A percentile compares a stretch with the other conserved stretches of the same genome.
Evolutionary conservation across 2,113 vertebrate genomes (phyloP).

Genomic region (Tupaia chinensis): DNA sequence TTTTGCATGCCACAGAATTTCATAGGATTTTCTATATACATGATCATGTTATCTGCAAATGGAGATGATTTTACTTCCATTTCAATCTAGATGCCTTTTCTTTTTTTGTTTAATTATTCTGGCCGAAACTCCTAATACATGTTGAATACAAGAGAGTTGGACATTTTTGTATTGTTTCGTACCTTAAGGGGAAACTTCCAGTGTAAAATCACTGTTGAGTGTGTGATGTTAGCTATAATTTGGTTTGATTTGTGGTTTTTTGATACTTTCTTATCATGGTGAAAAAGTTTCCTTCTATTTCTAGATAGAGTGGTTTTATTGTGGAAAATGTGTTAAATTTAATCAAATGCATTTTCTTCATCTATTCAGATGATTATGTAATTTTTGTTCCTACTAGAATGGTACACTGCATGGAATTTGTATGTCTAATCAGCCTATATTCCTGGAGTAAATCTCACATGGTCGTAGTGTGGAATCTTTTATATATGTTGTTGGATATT

Average conservation of each 20-base stretch:
- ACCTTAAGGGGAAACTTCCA: not conserved
- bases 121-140: not conserved
- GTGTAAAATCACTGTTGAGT: not conserved
- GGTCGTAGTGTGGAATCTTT: not conserved
- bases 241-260: not conserved
- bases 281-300: not conserved
- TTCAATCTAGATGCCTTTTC: not conserved
- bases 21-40: not conserved
- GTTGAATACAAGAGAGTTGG: not conserved
- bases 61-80: not conserved
- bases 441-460: not conserved
- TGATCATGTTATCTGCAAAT: not conserved
- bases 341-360: not conserved
- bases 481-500: not conserved
- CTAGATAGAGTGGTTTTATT: not conserved
- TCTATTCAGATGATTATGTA: not conserved
- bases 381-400: not conserved
- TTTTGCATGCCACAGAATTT: not conserved
- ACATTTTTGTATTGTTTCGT: not conserved
- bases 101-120: not conserved
- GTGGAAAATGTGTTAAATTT: not conserved
- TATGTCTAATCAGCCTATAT: not conserved
- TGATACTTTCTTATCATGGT: not conserved
- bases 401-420: not conserved
- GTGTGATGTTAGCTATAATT: not conserved